These are phyloP conservation scores for Xerus rutilus DNA, from an alignment of 2,797 vertebrate species.

Conservation along the genomic window DNA sequence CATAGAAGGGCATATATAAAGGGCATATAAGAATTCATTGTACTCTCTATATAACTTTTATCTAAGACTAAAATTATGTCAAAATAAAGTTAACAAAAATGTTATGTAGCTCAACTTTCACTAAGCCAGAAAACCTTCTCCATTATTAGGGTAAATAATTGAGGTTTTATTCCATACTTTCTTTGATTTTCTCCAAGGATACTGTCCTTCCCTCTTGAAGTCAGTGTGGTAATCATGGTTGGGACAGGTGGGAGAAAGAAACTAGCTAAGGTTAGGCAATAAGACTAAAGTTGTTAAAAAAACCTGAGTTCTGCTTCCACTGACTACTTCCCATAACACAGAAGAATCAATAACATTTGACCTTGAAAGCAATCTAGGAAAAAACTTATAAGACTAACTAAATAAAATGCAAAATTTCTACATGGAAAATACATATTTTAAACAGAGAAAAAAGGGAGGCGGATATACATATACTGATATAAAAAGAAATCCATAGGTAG, in stretches of 20 bases:
- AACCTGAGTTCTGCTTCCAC: not conserved
- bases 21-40: not conserved
- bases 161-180: not conserved
- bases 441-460: not conserved
- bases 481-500: not conserved
- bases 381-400: not conserved
- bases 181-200: not conserved
- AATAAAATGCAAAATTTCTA: not conserved
- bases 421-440: not conserved
- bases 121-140: not conserved
- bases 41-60: not conserved
- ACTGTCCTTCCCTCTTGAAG: not conserved
- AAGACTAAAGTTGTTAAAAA: not conserved
- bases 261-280: not conserved
- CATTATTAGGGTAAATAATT: not conserved
- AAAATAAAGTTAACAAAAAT: slow-evolving; percentile 4
- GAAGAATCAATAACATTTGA: not conserved
- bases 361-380: not conserved
- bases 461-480: not conserved
- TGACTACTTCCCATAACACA: not conserved
- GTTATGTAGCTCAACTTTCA: slow-evolving; percentile 13
- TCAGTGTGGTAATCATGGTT: not conserved
- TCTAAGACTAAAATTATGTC: not conserved
- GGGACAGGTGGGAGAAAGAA: not conserved
- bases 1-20: not conserved